These are phyloP conservation scores for Eilema depressum DNA, from an alignment of 2,888 invertebrate genomes.

Conservation along the genomic window DNA sequence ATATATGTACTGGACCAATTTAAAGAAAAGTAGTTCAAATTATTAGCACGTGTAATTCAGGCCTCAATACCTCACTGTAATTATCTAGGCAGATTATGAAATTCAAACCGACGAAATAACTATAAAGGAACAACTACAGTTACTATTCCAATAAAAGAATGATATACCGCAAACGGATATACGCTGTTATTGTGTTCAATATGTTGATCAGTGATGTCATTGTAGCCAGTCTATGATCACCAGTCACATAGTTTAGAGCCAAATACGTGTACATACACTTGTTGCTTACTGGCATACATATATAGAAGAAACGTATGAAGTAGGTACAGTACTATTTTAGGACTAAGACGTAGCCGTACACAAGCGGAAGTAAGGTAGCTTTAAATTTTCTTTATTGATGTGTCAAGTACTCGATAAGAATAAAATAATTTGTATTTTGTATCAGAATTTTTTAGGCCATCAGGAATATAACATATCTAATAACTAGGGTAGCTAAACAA, in stretches of 20 bases:
- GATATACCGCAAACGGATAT: not conserved
- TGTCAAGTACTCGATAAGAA: no score
- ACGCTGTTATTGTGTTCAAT: constrained; percentile 11
- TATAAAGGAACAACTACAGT: not conserved
- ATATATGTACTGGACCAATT: not conserved
- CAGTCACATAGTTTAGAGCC: constrained; percentile 10
- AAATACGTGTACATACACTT: not conserved
- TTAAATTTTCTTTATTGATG: no score
- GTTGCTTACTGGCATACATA: constrained; percentile 4
- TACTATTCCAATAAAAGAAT: constrained; percentile 1
- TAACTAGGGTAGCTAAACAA: no score
- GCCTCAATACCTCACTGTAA: not conserved
- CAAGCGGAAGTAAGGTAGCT: not conserved
- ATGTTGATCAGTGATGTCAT: constrained; percentile 43
- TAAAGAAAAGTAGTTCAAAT: not conserved
- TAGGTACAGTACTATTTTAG: constrained; percentile 34
- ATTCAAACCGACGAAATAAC: not conserved
- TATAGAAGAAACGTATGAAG: constrained; percentile 10
- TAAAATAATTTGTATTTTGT: no score
- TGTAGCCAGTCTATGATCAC: constrained; percentile 30
- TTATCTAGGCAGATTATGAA: not conserved
- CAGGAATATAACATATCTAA: not conserved
- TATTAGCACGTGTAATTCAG: constrained; percentile 4
- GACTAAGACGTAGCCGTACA: constrained; percentile 17
- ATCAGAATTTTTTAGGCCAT: not conserved